Conservation (phyloP, 2,888 invertebrate genomes). For the Agrochola circellaris region DNA sequence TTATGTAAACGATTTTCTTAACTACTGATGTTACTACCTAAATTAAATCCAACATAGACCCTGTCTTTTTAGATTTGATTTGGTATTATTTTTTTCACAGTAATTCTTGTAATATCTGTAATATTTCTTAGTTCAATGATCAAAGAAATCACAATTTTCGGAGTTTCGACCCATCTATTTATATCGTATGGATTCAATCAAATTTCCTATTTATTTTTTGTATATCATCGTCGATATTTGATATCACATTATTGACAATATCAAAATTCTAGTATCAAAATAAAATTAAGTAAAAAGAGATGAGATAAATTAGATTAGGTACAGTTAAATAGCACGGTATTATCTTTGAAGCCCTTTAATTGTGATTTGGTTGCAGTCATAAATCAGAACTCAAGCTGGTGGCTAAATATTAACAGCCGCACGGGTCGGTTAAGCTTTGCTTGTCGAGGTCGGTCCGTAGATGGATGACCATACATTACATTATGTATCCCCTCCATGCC, state of each 20-base stretch:
- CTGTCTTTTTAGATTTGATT: neutral
- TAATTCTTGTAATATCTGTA: slow-evolving; percentile 9
- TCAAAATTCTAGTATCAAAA: neutral
- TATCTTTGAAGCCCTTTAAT: neutral
- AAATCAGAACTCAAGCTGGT: neutral
- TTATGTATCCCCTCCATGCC: neutral
- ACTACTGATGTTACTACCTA: neutral
- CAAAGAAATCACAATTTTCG: slow-evolving; percentile 37
- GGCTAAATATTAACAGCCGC: too few species aligned
- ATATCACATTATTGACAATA: neutral
- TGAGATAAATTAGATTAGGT: neutral
- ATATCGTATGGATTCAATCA: slow-evolving; percentile 29
- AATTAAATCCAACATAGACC: neutral
- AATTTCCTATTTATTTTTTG: slow-evolving; percentile 32
- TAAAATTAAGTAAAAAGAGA: too few species aligned
- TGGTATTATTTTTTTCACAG: slow-evolving; percentile 6
- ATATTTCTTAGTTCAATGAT: slow-evolving; percentile 33
- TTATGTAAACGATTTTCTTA: neutral
- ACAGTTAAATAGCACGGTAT: too few species aligned
- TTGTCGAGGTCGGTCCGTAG: neutral
- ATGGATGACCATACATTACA: neutral
- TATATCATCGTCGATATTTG: neutral
- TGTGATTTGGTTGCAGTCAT: neutral
- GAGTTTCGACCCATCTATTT: neutral
- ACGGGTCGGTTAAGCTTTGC: too few species aligned